phyloP scores from a whole-genome alignment of 2,888 invertebrate genomes.

The Chrysolina oricalcia region DNA sequence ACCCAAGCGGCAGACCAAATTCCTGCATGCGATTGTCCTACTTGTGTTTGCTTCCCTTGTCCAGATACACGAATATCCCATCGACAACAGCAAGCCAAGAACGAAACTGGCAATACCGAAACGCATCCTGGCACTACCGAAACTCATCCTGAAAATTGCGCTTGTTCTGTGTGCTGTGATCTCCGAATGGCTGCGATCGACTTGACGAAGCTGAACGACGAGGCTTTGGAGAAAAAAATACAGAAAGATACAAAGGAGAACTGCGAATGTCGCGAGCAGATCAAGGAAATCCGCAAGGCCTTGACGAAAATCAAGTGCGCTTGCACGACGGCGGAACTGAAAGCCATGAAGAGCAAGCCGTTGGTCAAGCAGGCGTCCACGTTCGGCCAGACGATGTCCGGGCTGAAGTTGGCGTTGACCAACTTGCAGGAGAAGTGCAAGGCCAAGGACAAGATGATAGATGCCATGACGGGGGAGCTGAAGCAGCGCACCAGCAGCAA shows the following conservation, averaged over 20 bases:
- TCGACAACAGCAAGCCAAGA: neutral
- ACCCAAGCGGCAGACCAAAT: neutral
- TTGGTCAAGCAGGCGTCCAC: slow-evolving; percentile 59
- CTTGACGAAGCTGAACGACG: slow-evolving; percentile 50
- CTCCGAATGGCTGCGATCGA: slow-evolving; percentile 26
- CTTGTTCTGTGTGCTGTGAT: slow-evolving; percentile 38
- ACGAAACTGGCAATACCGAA: neutral
- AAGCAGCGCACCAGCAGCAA: slow-evolving; percentile 58
- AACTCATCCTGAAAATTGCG: slow-evolving; percentile 7
- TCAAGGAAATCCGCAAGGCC: slow-evolving; percentile 58
- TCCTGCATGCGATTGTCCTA: slow-evolving; percentile 24
- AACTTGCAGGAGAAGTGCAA: slow-evolving; percentile 65
- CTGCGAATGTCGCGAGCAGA: slow-evolving; percentile 58
- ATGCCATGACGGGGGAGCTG: slow-evolving; percentile 65
- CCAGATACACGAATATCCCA: slow-evolving; percentile 8
- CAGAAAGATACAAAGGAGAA: slow-evolving; percentile 53
- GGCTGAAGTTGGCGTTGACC: slow-evolving; percentile 63
- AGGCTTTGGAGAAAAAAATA: slow-evolving; percentile 52
- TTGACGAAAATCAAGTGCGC: slow-evolving; percentile 59
- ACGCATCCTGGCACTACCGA: neutral
- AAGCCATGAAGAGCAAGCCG: slow-evolving; percentile 50
- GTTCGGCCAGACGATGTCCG: slow-evolving; percentile 62
- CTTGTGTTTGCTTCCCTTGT: slow-evolving; percentile 26
- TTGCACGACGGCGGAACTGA: slow-evolving; percentile 59
- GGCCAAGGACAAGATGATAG: slow-evolving; percentile 67